Conservation (phyloP, 2,113 vertebrate species). For the Heterocephalus glaber region DNA sequence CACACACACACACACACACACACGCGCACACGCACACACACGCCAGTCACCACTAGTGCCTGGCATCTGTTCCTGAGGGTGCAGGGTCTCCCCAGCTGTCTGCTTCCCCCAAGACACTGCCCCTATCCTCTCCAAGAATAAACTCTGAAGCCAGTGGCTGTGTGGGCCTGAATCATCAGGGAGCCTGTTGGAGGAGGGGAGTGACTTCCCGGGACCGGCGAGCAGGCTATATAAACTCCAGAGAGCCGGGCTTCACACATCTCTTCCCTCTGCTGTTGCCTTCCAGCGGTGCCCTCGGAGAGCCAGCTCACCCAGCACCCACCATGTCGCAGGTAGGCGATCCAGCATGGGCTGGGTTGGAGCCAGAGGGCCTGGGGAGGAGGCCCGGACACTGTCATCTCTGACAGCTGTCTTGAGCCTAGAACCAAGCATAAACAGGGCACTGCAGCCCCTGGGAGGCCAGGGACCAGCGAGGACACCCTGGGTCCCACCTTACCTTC, state of each 20-base stretch:
- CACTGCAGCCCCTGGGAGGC: not conserved
- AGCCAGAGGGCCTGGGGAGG: not conserved
- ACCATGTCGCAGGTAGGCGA: conserved; percentile 93
- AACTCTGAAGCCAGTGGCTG: conserved; percentile 72
- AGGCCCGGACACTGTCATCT: not conserved
- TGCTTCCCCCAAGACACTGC: conserved; percentile 26
- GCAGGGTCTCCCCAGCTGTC: conserved; percentile 76
- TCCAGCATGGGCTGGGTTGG: accelerated
- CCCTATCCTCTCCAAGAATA: conserved; percentile 85
- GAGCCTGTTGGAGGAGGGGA: conserved; percentile 79
- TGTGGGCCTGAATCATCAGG: conserved; percentile 71
- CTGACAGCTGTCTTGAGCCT: not conserved
- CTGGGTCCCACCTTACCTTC: not conserved
- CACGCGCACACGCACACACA: not conserved
- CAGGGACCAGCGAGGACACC: no score
- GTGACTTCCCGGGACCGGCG: conserved; percentile 70
- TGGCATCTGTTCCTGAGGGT: conserved; percentile 29
- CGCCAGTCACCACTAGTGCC: not conserved
- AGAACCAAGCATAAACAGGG: not conserved
- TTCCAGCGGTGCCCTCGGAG: not conserved
- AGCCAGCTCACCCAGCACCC: not conserved
- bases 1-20: not conserved
- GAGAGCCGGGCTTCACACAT: conserved; percentile 75
- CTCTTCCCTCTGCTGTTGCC: conserved; percentile 29
- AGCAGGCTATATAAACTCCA: conserved; percentile 83